Base-by-base conservation (phyloP, 2,888 invertebrate genomes). In the Patella ulyssiponensis region DNA sequence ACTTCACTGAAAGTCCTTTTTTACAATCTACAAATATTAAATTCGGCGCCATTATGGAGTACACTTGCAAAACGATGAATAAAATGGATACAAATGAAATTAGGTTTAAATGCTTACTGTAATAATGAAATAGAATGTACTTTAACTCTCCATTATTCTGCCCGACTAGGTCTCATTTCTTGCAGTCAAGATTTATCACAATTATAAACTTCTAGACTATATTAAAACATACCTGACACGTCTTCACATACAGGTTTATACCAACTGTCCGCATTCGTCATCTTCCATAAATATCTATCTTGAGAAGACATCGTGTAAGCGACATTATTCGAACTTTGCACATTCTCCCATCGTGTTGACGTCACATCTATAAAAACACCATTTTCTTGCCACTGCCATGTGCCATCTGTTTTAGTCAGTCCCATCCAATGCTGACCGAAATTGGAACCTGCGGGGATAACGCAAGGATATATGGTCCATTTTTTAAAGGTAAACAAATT, bases 321-420 rank as follows among this genome's bases (percentile, higher is more conserved):
- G 1, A 17, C 17, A 4, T 74, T 14, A 69, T 64, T 64, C 33
- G 5, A 17, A 52, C 15, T 9, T 2, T 69, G 51, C 5, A 44
- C 7, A 44, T 20, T 23, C 23, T 74, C 74, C 74, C 74, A 74
- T 74, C 74, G 58, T 44, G 74, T 9, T 74, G 74, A 74, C 69
- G 69, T 69, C 69, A 74, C 51, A 44, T 15, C n/a, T 23, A 64
- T 23, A 14, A 12, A 20, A 14, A 11, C 20, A 51, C 69, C 69
- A 20, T 44, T 44, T 11, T 69, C 69, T 23, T 52, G 23, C 74
- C 74, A 74, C 14, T 74, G 5, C 74, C 74, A 74, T n/a, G 4
- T 9, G 0, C 51, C 27, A 44, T 51, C 33, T 15, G 51, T 3
- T 23, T 69, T 54, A 7, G 14, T 69, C 23, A 74, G 15, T 20